Evolutionary conservation across 92 coral and sea anemone species (phyloP).

Genomic region (Porites evermanni): DNA sequence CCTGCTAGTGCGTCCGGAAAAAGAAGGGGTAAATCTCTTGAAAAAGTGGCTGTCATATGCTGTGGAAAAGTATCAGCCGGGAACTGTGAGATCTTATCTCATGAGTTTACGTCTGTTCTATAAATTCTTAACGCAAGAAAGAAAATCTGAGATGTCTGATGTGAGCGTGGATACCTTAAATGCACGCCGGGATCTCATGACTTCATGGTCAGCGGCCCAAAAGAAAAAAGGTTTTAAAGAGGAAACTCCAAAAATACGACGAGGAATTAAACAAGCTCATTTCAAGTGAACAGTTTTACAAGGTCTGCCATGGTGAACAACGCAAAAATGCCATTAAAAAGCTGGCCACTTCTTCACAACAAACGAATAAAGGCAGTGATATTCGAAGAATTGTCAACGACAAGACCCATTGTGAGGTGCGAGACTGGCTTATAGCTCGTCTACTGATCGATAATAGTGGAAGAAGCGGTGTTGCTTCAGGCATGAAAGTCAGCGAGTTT

Average conservation of each 20-base stretch:
- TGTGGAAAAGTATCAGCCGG: conserved; percentile 48
- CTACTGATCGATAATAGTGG: conserved; percentile 36
- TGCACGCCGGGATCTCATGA: conserved; percentile 48
- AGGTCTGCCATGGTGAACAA: conserved; percentile 59
- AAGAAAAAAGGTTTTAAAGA: conserved; percentile 31
- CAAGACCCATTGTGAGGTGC: conserved; percentile 26
- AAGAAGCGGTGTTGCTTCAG: conserved; percentile 22
- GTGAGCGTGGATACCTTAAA: conserved; percentile 17
- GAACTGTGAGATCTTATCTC: conserved; percentile 55
- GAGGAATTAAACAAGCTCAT: conserved; percentile 55
- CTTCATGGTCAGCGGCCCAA: conserved; percentile 47
- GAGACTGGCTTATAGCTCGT: conserved; percentile 43
- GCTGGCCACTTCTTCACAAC: conserved; percentile 42
- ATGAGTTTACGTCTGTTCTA: conserved; percentile 58
- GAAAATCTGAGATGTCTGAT: not conserved
- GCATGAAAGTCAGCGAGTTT: conserved; percentile 32
- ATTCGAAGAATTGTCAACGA: conserved; percentile 8
- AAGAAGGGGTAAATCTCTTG: not conserved
- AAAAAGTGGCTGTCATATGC: conserved; percentile 26
- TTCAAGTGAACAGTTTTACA: conserved; percentile 49
- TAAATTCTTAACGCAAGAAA: conserved; percentile 45
- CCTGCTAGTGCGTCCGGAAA: not conserved
- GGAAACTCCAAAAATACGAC: conserved; percentile 42
- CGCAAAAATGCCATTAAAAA: conserved; percentile 55
- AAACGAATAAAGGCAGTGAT: conserved; percentile 3